These are phyloP conservation scores for Fistularia commersonii DNA, from an alignment of 2,797 vertebrate genomes.

Conservation along the genomic window DNA sequence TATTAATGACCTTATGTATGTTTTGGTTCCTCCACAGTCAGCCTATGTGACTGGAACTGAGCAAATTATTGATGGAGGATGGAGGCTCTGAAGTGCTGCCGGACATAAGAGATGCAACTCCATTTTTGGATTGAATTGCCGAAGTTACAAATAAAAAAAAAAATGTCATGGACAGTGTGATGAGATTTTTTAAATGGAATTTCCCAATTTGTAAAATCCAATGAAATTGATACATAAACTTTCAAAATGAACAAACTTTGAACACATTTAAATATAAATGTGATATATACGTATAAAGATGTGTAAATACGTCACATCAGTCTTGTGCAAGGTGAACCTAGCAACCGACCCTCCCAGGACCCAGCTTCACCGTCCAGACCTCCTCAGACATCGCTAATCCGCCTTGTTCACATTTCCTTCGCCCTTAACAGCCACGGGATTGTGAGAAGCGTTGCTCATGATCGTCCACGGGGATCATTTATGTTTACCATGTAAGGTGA, in stretches of 20 bases:
- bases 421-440: constrained; percentile 1
- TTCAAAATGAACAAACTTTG: too few relatives aligned
- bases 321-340: neutral
- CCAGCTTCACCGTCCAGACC: constrained; percentile 6
- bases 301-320: too few relatives aligned
- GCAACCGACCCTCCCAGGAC: neutral
- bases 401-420: constrained; percentile 42
- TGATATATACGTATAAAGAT: too few relatives aligned
- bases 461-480: constrained; percentile 7
- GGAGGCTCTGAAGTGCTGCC: constrained; percentile 79
- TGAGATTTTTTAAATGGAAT: too few relatives aligned
- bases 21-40: constrained; percentile 73
- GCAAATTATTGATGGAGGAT: constrained; percentile 92
- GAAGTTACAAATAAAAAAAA: too few relatives aligned
- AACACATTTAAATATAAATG: too few relatives aligned
- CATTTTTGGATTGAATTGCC: neutral
- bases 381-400: constrained; percentile 58
- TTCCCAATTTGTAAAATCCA: too few relatives aligned
- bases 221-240: too few relatives aligned
- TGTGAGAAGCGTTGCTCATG: neutral
- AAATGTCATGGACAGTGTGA: too few relatives aligned
- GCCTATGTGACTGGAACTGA: constrained; percentile 90
- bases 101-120: too few relatives aligned
- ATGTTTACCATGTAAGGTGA: constrained; percentile 43
- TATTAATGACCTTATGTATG: neutral